These are phyloP conservation scores for Rhadina sibilatrix DNA, from an alignment of 2,113 vertebrate species.

Conservation along the genomic window DNA sequence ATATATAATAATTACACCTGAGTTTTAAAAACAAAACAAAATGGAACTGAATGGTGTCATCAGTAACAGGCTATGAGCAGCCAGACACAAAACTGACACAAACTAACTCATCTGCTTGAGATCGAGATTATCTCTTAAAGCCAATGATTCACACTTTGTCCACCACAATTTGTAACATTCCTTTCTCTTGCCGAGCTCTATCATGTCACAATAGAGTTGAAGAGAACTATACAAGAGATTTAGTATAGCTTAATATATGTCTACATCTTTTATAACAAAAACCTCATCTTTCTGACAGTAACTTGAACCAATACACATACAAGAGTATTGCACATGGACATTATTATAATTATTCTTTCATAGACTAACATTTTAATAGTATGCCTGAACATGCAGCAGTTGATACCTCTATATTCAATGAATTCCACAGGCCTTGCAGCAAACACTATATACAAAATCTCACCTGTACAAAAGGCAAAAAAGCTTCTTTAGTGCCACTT, in stretches of 20 bases:
- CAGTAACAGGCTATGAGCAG: conserved; percentile 64
- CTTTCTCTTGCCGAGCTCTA: conserved; percentile 61
- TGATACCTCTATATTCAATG: conserved; percentile 84
- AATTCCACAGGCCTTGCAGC: conserved; percentile 87
- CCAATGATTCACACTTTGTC: conserved; percentile 48
- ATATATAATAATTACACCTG: conserved; percentile 84
- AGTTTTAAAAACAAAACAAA: conserved; percentile 79
- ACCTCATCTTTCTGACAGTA: conserved; percentile 67
- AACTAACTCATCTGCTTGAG: conserved; percentile 34
- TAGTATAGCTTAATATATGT: conserved; percentile 79
- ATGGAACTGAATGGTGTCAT: conserved; percentile 71
- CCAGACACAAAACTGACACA: conserved; percentile 69
- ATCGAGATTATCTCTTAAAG: conserved; percentile 42
- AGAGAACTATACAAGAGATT: conserved; percentile 76
- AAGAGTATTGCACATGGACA: conserved; percentile 91
- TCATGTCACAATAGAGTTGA: conserved; percentile 69
- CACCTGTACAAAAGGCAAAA: conserved; percentile 84
- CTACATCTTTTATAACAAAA: conserved; percentile 77
- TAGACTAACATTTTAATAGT: conserved; percentile 85
- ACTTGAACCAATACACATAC: conserved; percentile 82
- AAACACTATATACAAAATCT: conserved; percentile 87
- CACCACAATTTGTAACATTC: conserved; percentile 47
- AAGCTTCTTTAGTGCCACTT: conserved; percentile 79
- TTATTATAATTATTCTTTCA: conserved; percentile 85
- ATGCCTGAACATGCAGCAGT: conserved; percentile 88